Evolutionary conservation across 2,113 vertebrate genomes (phyloP), one percentile per base, ranked within the genome.

Genomic region (Hucho hucho): DNA sequence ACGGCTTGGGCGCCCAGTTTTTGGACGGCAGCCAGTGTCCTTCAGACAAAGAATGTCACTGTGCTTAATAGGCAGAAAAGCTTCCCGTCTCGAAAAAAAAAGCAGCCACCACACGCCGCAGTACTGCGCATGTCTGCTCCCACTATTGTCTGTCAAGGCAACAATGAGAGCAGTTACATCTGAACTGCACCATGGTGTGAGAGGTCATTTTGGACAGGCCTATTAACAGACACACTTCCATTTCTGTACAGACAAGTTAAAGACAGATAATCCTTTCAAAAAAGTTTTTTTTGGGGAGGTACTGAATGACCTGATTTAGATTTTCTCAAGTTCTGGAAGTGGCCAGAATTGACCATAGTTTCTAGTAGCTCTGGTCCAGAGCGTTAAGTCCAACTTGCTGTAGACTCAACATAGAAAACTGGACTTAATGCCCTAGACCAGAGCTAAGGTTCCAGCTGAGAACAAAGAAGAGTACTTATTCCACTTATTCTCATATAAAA

Each of bases 41-140:
- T 95, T 94, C 90, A 92, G 89, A 93, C 82, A 85, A 87, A 92
- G 89, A 94, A 92, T 91, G 90, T 90, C 92, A 92, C 88, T 83
- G 84, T 76, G 75, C 87, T 92, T 91, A 88, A 91, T 89, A 66
- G 73, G 61, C 92, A 89, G 83, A 59, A 70, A 26, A 12, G 84
- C 24, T 65, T 37, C 68, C 86, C 82, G 83, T 79, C 89, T 85
- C 37, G 68, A 83, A 75, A 72, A 56, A 56, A 49, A 4, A 68
- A n/a, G 24, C n/a, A 58, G 24, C 18, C 49, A 9, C 49, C 49
- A 53, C 13, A 53, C 16, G 49, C 16, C 64, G 61, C 49, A 47
- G 28, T 28, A 53, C 58, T 43, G 46, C n/a, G 61, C 16, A 28
- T 37, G 16, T 72, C 37, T 72, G 28, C 29, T 29, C 13, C 75